A percentile compares a stretch with the other conserved stretches of the same genome.
Conservation (phyloP, 37 sponge, comb jelly and placozoan genomes). For the Spongilla lacustris region DNA sequence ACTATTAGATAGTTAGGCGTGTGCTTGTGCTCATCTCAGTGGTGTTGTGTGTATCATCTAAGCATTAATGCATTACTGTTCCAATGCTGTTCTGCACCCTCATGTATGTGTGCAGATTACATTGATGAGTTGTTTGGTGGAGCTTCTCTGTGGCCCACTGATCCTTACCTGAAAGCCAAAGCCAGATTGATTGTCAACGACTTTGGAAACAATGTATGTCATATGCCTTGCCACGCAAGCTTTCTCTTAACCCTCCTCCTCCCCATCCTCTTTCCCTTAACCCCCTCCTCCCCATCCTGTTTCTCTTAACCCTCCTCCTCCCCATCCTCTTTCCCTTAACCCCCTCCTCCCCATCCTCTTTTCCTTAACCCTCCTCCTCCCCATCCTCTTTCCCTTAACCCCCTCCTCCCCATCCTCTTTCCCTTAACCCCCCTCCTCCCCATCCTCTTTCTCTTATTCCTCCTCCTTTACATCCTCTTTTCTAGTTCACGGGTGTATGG, state of each 20-base stretch:
- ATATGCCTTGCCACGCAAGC: not conserved
- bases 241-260: not conserved
- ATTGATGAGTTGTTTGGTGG: slow-evolving; percentile 68
- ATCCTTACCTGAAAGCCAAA: slow-evolving; percentile 57
- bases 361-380: not conserved
- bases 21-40: too few relatives aligned
- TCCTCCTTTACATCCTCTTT: not conserved
- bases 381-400: not conserved
- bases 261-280: not conserved
- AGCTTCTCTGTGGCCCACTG: slow-evolving; percentile 41
- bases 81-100: too few relatives aligned
- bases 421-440: not conserved
- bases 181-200: slow-evolving; percentile 45
- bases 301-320: not conserved
- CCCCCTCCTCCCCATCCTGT: too few relatives aligned
- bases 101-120: slow-evolving; percentile 70
- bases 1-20: too few relatives aligned
- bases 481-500: slow-evolving; percentile 63
- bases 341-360: not conserved
- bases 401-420: too few relatives aligned
- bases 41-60: too few relatives aligned
- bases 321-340: not conserved
- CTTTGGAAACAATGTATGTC: slow-evolving; percentile 60
- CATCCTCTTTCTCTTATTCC: not conserved
- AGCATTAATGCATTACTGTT: not conserved